Conservation (phyloP, 1,140 invertebrate genomes). For the Sitobion miscanthi region DNA sequence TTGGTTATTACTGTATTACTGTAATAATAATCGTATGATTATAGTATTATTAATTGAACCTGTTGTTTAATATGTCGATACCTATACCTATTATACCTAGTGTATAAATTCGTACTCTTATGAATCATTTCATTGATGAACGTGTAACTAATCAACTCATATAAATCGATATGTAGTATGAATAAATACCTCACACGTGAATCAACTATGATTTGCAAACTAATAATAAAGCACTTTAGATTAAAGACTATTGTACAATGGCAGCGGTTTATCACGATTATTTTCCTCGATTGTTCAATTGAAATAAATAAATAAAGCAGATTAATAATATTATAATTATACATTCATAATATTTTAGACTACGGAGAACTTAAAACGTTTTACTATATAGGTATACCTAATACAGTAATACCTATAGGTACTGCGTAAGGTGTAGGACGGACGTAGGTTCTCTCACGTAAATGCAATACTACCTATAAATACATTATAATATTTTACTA, state of each 20-base stretch:
- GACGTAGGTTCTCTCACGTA: too few species aligned
- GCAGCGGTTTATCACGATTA: not conserved
- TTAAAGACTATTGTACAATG: not conserved
- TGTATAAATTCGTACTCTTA: not conserved
- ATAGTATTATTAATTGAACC: not conserved
- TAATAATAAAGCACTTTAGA: not conserved
- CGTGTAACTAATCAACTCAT: not conserved
- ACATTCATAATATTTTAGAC: not conserved
- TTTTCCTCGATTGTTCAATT: not conserved
- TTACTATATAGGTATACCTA: not conserved
- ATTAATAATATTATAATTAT: too few species aligned
- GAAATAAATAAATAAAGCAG: not conserved
- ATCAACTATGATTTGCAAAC: not conserved
- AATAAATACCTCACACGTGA: not conserved
- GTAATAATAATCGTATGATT: not conserved
- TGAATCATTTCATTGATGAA: conserved; percentile 37
- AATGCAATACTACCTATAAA: too few species aligned
- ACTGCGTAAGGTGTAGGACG: too few species aligned
- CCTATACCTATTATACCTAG: not conserved
- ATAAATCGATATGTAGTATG: not conserved
- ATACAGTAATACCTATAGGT: not conserved
- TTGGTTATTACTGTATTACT: not conserved
- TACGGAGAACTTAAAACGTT: not conserved
- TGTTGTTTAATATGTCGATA: not conserved
- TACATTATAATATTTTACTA: too few species aligned